phyloP scores from a whole-genome alignment of 2,888 invertebrate species.

The Rhingia rostrata region DNA sequence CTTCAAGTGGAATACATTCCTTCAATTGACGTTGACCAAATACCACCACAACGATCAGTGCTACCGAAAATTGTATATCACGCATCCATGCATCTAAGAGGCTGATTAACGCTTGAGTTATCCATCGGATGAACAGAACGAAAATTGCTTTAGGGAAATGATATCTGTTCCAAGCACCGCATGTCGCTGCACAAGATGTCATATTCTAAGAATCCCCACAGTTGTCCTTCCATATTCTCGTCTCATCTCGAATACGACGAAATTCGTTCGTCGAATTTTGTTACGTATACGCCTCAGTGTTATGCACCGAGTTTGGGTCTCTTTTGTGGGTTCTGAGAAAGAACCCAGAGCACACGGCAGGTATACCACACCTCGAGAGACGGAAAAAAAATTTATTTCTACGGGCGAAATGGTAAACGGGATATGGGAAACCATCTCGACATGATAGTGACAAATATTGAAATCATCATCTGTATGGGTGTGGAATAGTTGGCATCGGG shows the following conservation, averaged over 20 bases:
- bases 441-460: slow-evolving; percentile 61
- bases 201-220: background rate
- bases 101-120: slow-evolving; percentile 1
- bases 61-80: background rate
- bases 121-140: slow-evolving; percentile 34
- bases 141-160: slow-evolving; percentile 60
- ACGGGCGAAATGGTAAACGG: background rate
- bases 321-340: background rate
- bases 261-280: slow-evolving; percentile 1
- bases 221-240: background rate
- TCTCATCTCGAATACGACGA: background rate
- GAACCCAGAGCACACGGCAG: no score
- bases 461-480: slow-evolving; percentile 29
- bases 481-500: slow-evolving; percentile 5
- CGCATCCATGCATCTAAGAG: slow-evolving; percentile 13
- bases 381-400: slow-evolving; percentile 21
- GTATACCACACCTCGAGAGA: background rate
- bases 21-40: background rate
- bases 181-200: slow-evolving; percentile 38
- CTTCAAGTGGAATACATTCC: slow-evolving; percentile 30
- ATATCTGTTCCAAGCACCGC: slow-evolving; percentile 52
- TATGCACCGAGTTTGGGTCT: background rate
- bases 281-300: slow-evolving; percentile 41
- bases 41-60: slow-evolving; percentile 1
- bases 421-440: slow-evolving; percentile 20